A percentile compares a stretch with the other conserved stretches of the same genome.
phyloP scores from a whole-genome alignment of 2,113 vertebrate genomes.

The Ophthalmolycus amberensis region DNA sequence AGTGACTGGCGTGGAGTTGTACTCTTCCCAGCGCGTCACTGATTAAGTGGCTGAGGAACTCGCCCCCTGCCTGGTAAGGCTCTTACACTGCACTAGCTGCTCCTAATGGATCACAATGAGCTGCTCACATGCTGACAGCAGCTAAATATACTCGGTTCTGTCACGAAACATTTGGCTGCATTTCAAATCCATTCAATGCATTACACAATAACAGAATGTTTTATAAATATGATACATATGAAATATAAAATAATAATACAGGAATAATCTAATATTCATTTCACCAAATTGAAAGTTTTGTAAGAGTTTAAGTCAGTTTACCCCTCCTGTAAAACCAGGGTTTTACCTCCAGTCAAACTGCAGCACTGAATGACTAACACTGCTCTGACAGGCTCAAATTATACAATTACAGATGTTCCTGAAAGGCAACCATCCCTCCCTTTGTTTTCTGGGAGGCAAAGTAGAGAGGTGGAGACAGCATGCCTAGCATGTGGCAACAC shows the following conservation, averaged over 20 bases:
- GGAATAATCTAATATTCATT: not conserved
- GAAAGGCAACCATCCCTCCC: slow-evolving; percentile 39
- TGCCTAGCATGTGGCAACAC: slow-evolving; percentile 59
- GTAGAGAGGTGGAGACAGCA: slow-evolving; percentile 50
- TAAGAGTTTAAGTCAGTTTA: not conserved
- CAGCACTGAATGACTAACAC: slow-evolving; percentile 18
- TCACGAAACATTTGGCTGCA: slow-evolving; percentile 50
- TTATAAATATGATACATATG: not conserved
- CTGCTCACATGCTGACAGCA: slow-evolving; percentile 67
- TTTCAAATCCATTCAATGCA: slow-evolving; percentile 17
- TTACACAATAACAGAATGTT: not conserved
- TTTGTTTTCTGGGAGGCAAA: slow-evolving; percentile 6
- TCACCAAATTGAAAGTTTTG: not conserved
- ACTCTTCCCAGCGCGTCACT: slow-evolving; percentile 40
- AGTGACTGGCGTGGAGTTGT: slow-evolving; percentile 51
- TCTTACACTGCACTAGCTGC: slow-evolving; percentile 60
- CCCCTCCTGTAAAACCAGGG: not conserved
- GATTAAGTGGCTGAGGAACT: slow-evolving; percentile 67
- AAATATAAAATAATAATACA: not conserved
- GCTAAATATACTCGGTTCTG: slow-evolving; percentile 63
- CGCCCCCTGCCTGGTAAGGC: slow-evolving; percentile 70
- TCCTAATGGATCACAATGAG: slow-evolving; percentile 73
- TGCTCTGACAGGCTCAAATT: slow-evolving; percentile 43
- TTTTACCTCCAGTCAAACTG: not conserved
- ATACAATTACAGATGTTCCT: slow-evolving; percentile 53